Conservation (phyloP, 2,888 invertebrate species). For the Galerucella pusilla region DNA sequence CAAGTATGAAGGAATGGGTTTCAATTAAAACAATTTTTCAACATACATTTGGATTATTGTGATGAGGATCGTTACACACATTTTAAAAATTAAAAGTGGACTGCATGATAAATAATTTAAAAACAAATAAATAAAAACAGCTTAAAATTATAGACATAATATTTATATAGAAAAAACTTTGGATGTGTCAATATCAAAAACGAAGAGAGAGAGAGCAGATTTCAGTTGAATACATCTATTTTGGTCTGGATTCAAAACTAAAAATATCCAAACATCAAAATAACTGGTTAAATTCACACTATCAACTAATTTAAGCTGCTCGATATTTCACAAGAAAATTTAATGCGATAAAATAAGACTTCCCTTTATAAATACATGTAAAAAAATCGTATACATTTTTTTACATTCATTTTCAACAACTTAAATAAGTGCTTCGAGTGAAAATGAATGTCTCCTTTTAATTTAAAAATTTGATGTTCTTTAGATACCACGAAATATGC, state of each 20-base stretch:
- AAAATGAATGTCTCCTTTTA: neutral
- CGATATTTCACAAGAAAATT: neutral
- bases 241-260: slow-evolving; percentile 17
- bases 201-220: slow-evolving; percentile 48
- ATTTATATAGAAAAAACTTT: slow-evolving; percentile 39
- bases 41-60: slow-evolving; percentile 38
- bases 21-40: slow-evolving; percentile 28
- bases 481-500: neutral
- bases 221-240: slow-evolving; percentile 19
- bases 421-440: neutral
- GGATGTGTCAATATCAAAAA: slow-evolving; percentile 52
- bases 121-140: slow-evolving; percentile 43
- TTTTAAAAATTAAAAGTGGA: slow-evolving; percentile 38
- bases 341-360: neutral
- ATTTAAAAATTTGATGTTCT: neutral
- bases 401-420: neutral
- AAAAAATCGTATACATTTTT: neutral
- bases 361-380: too few species aligned
- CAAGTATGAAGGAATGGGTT: neutral
- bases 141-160: slow-evolving; percentile 41
- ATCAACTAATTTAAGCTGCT: neutral
- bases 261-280: neutral
- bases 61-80: slow-evolving; percentile 37
- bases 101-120: slow-evolving; percentile 39
- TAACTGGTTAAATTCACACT: neutral